Percentiles rank a stretch among this genome's conserved stretches.
These are phyloP conservation scores for Psilanteris sp. DNA, from an alignment of 1,140 invertebrate species.

Conservation along the genomic window DNA sequence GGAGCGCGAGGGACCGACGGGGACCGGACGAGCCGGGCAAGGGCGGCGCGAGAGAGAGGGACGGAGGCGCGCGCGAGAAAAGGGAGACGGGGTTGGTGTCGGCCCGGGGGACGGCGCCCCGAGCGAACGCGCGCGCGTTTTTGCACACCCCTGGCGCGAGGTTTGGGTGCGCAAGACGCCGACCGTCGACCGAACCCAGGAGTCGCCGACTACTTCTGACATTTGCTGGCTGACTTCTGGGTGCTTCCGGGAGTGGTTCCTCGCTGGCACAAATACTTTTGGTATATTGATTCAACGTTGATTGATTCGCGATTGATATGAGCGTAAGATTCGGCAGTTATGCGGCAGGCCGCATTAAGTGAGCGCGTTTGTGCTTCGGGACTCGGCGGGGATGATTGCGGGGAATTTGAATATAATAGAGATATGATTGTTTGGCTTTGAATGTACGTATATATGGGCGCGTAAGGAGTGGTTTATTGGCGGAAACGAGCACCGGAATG, in stretches of 20 bases:
- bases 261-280: too few species aligned
- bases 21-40: neutral
- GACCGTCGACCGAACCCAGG: neutral
- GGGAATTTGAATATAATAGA: too few species aligned
- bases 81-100: neutral
- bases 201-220: neutral
- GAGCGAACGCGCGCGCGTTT: slow-evolving; percentile 22
- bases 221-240: neutral
- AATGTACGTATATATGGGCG: too few species aligned
- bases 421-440: too few species aligned
- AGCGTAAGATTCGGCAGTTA: too few species aligned
- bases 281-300: neutral
- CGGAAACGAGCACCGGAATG: too few species aligned
- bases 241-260: too few species aligned
- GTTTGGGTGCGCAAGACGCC: slow-evolving; percentile 4
- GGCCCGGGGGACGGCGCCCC: slow-evolving; percentile 24
- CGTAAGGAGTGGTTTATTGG: too few species aligned
- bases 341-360: too few species aligned
- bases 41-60: neutral
- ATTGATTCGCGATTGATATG: neutral
- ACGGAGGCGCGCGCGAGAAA: neutral
- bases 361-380: too few species aligned
- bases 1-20: too few species aligned
- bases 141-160: slow-evolving; percentile 13
- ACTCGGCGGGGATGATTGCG: too few species aligned